Evolutionary conservation across 2,113 vertebrate genomes (phyloP).

Genomic region (Nannospalax galili): DNA sequence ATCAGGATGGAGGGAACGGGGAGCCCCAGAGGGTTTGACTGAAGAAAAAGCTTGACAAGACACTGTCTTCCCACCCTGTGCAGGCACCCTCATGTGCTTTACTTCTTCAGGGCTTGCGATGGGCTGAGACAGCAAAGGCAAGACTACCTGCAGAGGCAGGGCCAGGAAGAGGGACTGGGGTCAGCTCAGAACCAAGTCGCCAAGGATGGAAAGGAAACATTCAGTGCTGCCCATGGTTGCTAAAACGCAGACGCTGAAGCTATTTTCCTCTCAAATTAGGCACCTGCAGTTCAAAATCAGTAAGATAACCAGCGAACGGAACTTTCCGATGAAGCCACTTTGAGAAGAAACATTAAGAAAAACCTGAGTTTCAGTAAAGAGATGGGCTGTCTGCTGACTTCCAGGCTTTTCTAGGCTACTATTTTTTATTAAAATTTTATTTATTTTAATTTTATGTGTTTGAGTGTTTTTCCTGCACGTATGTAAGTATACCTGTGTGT

Average conservation of each 20-base stretch:
- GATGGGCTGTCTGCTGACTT: neutral
- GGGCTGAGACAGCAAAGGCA: neutral
- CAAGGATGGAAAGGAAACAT: accelerated
- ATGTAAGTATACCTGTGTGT: too few relatives aligned
- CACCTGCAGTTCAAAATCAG: neutral
- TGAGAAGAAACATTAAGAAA: neutral
- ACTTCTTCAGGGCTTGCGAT: neutral
- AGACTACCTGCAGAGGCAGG: neutral
- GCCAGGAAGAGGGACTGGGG: neutral
- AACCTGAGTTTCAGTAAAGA: neutral
- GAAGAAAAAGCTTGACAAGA: conserved; percentile 38
- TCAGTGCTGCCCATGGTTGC: neutral
- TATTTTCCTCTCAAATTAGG: neutral
- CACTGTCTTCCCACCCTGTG: neutral
- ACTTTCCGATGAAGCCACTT: neutral
- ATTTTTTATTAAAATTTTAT: too few relatives aligned
- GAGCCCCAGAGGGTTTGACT: neutral
- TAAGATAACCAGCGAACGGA: neutral
- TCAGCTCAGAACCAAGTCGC: neutral
- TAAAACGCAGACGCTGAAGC: neutral
- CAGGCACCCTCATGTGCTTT: neutral
- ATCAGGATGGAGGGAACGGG: neutral
- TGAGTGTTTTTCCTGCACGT: too few relatives aligned
- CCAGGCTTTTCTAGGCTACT: neutral
- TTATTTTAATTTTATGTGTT: too few relatives aligned